phyloP scores from a whole-genome alignment of 2,888 invertebrate species.

The Cactoblastis cactorum region DNA sequence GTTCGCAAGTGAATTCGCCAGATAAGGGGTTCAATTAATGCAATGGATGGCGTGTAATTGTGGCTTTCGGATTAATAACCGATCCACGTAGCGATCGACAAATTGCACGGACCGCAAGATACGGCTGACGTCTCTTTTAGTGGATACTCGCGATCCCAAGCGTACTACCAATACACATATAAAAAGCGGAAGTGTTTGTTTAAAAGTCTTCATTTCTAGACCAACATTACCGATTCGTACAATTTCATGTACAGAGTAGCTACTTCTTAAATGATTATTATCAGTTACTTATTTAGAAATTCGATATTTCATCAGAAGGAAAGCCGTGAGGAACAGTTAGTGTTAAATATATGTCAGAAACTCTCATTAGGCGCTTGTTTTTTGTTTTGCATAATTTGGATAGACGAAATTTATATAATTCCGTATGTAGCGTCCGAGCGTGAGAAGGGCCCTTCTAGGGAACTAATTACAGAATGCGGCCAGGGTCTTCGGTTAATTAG shows the following conservation, averaged over 20 bases:
- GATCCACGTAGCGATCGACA: slow-evolving; percentile 61
- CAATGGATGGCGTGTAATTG: slow-evolving; percentile 59
- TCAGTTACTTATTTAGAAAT: no score
- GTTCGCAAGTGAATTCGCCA: slow-evolving; percentile 45
- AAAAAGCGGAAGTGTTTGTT: no score
- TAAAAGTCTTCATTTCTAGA: no score
- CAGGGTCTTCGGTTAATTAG: slow-evolving; percentile 77
- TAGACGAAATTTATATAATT: slow-evolving; percentile 60
- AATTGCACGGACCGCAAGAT: slow-evolving; percentile 53
- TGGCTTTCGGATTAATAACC: slow-evolving; percentile 62
- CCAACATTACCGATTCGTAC: no score
- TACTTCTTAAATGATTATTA: no score
- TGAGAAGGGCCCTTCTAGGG: slow-evolving; percentile 71
- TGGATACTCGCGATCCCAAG: slow-evolving; percentile 23
- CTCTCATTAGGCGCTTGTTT: slow-evolving; percentile 18
- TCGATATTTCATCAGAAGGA: no score
- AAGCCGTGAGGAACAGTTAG: slow-evolving; percentile 19
- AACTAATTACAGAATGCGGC: slow-evolving; percentile 76
- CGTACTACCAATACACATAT: no score
- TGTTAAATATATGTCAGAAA: background rate
- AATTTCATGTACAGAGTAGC: no score
- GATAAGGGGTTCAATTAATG: slow-evolving; percentile 65
- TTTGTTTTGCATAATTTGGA: slow-evolving; percentile 52
- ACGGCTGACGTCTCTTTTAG: slow-evolving; percentile 45
- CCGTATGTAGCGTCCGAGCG: slow-evolving; percentile 56